Base-by-base conservation (phyloP, 2,888 invertebrate genomes). In the Oxytorus armatus region DNA sequence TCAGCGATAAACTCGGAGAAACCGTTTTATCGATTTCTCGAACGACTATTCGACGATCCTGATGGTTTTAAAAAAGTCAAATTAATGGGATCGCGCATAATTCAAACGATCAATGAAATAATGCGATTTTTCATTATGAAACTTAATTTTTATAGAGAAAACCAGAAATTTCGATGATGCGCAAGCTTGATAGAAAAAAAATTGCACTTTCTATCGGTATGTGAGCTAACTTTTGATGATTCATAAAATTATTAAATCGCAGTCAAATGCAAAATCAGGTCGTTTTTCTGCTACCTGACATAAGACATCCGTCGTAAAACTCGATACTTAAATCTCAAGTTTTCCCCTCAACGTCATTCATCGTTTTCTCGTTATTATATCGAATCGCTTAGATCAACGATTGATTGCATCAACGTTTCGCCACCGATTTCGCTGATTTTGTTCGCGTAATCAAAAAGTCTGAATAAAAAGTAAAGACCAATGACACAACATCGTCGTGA, bases 331-430 rank as follows among this genome's bases (percentile, higher is more conserved):
- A 36, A 8, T 16, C 7, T 47, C n/a, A n/a, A 25, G 25, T 23
- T 55, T 29, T 11, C 11, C 33, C 33, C 5, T 16, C 25, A 14
- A n/a, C 57, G n/a, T 77, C 21, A 8, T 33, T 65, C 36, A 14
- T 57, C 36, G 33, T 72, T 81, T 72, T 57, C 63, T 63, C 33
- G 42, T 65, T 39, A 61, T 53, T 47, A 21, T 51, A 25, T 39
- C 18, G 21, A 63, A 25, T 14, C 2, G 44, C 2, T 33, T 23
- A 63, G 57, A 77, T 63, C 36, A 65, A 47, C 51, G 25, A 59
- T 69, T 49, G 68, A 63, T 77, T 70, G 69, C 63, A 39, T 55
- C 53, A 49, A 78, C 55, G 39, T 59, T 16, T 3, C 21, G 36
- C 14, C 69, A 36, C 21, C 18, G 57, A 57, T 65, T 55, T 47